A percentile compares a stretch with the other conserved stretches of the same genome.
phyloP scores from a whole-genome alignment of 2,888 invertebrate species.

The Unio pictorum region DNA sequence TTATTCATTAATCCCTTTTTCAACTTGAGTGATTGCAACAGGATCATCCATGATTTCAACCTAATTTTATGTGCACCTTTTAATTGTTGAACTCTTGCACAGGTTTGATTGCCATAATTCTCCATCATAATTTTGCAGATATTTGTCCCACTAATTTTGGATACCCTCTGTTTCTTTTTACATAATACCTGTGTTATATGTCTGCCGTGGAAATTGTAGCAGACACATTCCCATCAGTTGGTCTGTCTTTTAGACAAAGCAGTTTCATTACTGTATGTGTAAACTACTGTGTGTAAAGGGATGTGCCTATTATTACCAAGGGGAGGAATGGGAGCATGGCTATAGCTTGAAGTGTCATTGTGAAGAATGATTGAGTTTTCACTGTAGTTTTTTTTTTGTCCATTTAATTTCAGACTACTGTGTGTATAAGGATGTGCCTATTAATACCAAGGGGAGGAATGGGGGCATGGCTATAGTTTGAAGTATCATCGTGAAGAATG shows the following conservation, averaged over 20 bases:
- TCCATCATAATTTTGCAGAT: neutral
- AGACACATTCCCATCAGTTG: too few species aligned
- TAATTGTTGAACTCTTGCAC: too few species aligned
- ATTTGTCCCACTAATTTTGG: neutral
- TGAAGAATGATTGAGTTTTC: conserved; percentile 24
- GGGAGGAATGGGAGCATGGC: conserved; percentile 47
- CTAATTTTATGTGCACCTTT: too few species aligned
- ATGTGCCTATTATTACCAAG: conserved; percentile 42
- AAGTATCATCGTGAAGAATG: too few species aligned
- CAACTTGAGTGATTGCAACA: too few species aligned
- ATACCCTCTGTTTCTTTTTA: neutral
- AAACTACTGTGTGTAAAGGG: conserved; percentile 44
- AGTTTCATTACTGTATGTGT: too few species aligned
- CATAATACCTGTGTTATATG: neutral
- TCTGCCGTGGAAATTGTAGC: neutral
- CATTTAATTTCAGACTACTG: conserved; percentile 38
- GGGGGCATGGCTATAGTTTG: too few species aligned
- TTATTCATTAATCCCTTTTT: too few species aligned
- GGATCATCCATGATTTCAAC: too few species aligned
- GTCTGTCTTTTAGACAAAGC: too few species aligned
- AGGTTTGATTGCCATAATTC: too few species aligned
- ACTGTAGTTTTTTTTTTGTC: too few species aligned
- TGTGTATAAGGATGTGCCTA: conserved; percentile 42
- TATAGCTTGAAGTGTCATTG: conserved; percentile 45
- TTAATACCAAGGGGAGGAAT: conserved; percentile 23